Evolutionary conservation across 2,797 vertebrate species (phyloP), one percentile per base, ranked within the genome.

Genomic region (Luscinia megarhynchos): DNA sequence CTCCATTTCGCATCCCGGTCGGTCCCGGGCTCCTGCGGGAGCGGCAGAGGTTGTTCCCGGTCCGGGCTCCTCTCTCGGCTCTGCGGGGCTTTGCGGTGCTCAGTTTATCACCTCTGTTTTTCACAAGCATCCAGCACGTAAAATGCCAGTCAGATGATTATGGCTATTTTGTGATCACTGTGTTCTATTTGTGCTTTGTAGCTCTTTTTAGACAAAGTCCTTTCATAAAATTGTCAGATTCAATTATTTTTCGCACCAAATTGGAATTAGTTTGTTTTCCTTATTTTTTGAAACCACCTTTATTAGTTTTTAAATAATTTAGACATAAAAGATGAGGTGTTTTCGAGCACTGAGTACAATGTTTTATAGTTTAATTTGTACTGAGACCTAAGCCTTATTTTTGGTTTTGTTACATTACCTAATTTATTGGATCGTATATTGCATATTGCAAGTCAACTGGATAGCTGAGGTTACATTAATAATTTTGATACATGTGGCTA

Each of bases 291-390:
- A 90, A 82, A 53, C 75, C 32, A n/a, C 30, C 40, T 76, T 84
- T 93, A 88, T 77, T 94, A 68, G 36, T 46, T 95, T 94, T 87
- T 70, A 73, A 95, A 95, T 78, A 77, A 94, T 95, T 96, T 46
- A 67, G 79, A 88, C 81, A 88, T 81, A 77, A 92, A 96, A 84
- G 69, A 94, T 90, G 83, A 69, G 86, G 38, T 75, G 54, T 74
- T 95, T 89, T 94, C 61, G 68, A 76, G 75, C 36, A 63, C 72
- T 34, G 72, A 72, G 84, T 84, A 58, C 83, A 53, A 10, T 95
- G 91, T 90, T 97, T 97, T 97, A 97, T 96, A 86, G 95, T 97
- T 97, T 97, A 96, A 97, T 98, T 97, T 97, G 92, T 94, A 86
- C 67, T 19, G 62, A 90, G 73, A 83, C 26, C 41, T 67, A 75